These are phyloP conservation scores for Lasiurus borealis DNA, from an alignment of 2,113 vertebrate species.

Conservation along the genomic window DNA sequence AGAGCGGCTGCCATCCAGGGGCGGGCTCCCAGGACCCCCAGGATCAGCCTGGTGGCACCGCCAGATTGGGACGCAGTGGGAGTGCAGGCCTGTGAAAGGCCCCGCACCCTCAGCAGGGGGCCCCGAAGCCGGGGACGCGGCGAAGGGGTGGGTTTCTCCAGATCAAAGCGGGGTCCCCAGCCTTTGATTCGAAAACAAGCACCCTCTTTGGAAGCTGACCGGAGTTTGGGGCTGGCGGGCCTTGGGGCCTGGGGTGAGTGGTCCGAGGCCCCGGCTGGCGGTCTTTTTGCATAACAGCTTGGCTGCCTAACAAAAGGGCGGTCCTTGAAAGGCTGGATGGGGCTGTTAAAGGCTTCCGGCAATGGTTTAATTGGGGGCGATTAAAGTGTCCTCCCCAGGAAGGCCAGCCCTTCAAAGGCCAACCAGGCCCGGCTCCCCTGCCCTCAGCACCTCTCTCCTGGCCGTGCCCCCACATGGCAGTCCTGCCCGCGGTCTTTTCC, in stretches of 20 bases:
- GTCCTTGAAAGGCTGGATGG: conserved; percentile 74
- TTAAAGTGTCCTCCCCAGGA: conserved; percentile 78
- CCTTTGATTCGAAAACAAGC: conserved; percentile 74
- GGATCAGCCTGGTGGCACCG: not conserved
- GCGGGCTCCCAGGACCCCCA: not conserved
- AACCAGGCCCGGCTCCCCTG: conserved; percentile 11
- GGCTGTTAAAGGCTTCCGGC: conserved; percentile 82
- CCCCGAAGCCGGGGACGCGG: not conserved
- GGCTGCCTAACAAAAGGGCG: conserved; percentile 78
- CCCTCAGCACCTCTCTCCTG: conserved; percentile 28
- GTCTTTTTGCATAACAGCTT: conserved; percentile 76
- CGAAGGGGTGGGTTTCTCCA: conserved; percentile 50
- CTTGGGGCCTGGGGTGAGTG: conserved; percentile 52
- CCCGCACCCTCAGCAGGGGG: not conserved
- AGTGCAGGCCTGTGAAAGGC: not conserved
- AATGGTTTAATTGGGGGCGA: conserved; percentile 83
- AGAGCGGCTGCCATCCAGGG: not conserved
- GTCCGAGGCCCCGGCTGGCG: not conserved
- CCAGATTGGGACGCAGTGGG: not conserved
- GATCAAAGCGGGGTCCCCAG: conserved; percentile 72
- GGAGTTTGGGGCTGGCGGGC: conserved; percentile 42
- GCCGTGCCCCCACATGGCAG: not conserved
- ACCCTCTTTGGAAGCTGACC: not conserved
- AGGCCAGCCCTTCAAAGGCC: conserved; percentile 79
- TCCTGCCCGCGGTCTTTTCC: not conserved